phyloP scores from a whole-genome alignment of 2,113 vertebrate genomes.

The Acanthochromis polyacanthus region DNA sequence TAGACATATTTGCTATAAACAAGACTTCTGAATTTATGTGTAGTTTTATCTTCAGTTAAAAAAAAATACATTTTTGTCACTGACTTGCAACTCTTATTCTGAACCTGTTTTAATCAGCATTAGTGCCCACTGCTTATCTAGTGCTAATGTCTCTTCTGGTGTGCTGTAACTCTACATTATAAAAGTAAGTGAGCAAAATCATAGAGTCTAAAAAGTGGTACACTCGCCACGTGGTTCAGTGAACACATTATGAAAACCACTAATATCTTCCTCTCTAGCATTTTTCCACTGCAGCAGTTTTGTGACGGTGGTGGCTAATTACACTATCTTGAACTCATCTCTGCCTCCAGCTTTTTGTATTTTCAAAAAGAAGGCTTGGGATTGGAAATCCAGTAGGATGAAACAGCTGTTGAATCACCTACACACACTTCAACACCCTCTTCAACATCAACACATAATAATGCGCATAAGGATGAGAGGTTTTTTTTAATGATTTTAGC shows the following conservation, averaged over 20 bases:
- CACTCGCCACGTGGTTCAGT: constrained; percentile 24
- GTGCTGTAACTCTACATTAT: background rate
- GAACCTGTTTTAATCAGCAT: background rate
- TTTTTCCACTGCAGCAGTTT: constrained; percentile 44
- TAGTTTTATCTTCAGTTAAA: background rate
- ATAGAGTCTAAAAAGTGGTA: constrained; percentile 7
- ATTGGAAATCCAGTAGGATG: constrained; percentile 46
- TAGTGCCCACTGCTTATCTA: background rate
- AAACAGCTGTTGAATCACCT: constrained; percentile 55
- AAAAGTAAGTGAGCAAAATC: constrained; percentile 12
- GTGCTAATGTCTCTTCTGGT: background rate
- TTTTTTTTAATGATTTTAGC: constrained; percentile 9
- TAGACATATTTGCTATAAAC: background rate
- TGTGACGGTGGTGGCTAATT: constrained; percentile 59
- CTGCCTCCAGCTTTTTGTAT: constrained; percentile 56
- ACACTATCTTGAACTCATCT: constrained; percentile 49
- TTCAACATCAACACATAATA: constrained; percentile 32
- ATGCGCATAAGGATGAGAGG: constrained; percentile 19
- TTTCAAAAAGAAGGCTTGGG: constrained; percentile 42
- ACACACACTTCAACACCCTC: constrained; percentile 47
- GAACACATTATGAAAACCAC: constrained; percentile 31
- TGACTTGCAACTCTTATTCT: background rate
- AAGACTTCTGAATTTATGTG: background rate
- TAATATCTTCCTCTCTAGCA: constrained; percentile 24
- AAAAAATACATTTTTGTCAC: background rate